Base-by-base conservation (phyloP, 2,113 vertebrate genomes). In the Octodon degus region DNA sequence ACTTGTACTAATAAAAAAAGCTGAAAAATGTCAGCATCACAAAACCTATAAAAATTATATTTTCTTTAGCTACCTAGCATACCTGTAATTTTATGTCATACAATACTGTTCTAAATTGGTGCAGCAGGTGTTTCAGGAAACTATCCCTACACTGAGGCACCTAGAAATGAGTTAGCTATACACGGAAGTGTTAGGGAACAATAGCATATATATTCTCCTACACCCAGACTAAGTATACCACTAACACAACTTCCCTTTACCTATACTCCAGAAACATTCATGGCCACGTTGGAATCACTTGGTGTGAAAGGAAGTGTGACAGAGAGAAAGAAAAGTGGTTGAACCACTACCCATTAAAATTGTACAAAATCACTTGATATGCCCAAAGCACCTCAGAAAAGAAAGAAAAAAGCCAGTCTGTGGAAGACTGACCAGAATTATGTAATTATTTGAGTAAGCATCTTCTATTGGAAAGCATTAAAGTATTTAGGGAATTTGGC, bases 11-110 rank as follows among this genome's bases (percentile, higher is more conserved):
- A 77, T 50, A 27, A 55, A 65, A 88, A 88, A 91, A 94, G 77
- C 25, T 85, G 30, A 89, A 83, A 96, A 95, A 74, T 88, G 14
- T 95, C 47, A 90, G 11, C 10, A 50, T 55, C 62, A 92, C 24
- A 91, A 94, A 93, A 86, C 25, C 72, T 81, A 92, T 89, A 92
- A 89, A 96, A 96, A 91, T 87, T 91, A 84, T 86, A 94, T 53
- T 97, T 95, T 96, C n/a, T 65, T 86, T 94, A 88, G 40, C 50
- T 91, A 7, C 19, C 14, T 86, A 95, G 91, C 13, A 93, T 50
- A 89, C 60, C 34, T 86, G 85, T 55, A 88, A 37, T 17, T 94
- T 94, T 88, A 30, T 82, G 65, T 92, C 58, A 50, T 65, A 10
- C 30, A 94, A 72, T 40, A 17, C 37, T 50, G 16, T 32, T 5